These are phyloP conservation scores for Okapia johnstoni DNA, from an alignment of 2,113 vertebrate species.

Conservation along the genomic window DNA sequence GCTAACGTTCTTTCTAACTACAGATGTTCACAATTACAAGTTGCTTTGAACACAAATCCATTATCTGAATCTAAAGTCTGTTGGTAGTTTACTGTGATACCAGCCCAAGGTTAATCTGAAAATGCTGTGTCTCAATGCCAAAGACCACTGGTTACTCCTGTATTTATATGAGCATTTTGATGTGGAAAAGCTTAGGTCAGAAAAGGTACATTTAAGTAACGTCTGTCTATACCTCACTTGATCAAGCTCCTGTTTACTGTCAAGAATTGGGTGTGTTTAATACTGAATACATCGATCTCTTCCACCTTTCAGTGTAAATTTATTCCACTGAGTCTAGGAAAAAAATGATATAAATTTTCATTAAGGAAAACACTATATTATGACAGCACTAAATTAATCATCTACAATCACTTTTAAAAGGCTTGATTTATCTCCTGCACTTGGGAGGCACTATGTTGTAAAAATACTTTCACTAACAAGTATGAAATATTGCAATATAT, in stretches of 20 bases:
- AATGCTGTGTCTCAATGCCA: neutral
- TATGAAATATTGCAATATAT: conserved; percentile 72
- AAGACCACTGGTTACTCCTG: conserved; percentile 12
- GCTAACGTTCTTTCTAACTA: rapidly evolving
- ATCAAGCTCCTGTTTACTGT: conserved; percentile 12
- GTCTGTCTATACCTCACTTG: neutral
- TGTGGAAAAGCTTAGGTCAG: conserved; percentile 41
- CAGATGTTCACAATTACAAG: neutral
- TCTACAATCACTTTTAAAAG: conserved; percentile 75
- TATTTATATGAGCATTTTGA: neutral
- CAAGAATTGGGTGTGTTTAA: conserved; percentile 37
- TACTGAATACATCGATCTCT: neutral
- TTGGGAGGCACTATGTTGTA: conserved; percentile 67
- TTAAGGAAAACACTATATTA: conserved; percentile 75
- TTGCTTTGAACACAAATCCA: conserved; percentile 26
- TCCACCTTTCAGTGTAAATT: conserved; percentile 55
- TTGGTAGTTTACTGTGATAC: neutral
- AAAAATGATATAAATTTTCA: conserved; percentile 74
- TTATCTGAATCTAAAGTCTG: neutral
- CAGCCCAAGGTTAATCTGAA: neutral
- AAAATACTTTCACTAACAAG: conserved; percentile 79
- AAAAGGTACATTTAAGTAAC: neutral
- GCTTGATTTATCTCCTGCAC: conserved; percentile 71
- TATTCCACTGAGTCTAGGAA: conserved; percentile 49
- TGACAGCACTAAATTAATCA: conserved; percentile 75